Conservation (phyloP, 2,888 invertebrate genomes). For the Drosophila mulleri region DNA sequence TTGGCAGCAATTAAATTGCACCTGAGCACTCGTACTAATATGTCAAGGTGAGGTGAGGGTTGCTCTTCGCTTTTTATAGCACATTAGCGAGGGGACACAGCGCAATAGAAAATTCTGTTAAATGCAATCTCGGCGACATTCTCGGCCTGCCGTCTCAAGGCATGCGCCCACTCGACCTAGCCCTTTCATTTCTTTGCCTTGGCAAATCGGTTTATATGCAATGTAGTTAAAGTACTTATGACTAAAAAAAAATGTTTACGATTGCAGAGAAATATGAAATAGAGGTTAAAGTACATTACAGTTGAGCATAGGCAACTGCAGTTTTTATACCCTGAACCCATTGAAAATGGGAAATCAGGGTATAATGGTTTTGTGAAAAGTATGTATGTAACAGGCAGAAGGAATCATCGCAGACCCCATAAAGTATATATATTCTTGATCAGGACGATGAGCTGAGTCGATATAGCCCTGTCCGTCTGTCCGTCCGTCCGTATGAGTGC, state of each 20-base stretch:
- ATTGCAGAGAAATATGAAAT: neutral
- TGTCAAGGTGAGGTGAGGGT: conserved; percentile 80
- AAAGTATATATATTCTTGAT: no score
- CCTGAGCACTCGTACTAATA: conserved; percentile 74
- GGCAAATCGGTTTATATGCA: conserved; percentile 38
- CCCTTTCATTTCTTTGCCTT: conserved; percentile 12
- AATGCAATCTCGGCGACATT: conserved; percentile 8
- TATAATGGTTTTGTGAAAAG: no score
- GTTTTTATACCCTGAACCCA: no score
- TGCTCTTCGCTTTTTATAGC: conserved; percentile 70
- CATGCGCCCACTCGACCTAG: conserved; percentile 8
- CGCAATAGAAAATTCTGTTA: conserved; percentile 8
- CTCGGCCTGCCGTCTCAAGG: conserved; percentile 3
- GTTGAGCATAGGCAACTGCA: neutral
- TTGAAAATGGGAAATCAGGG: no score
- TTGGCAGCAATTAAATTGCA: conserved; percentile 80
- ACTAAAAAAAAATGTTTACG: no score
- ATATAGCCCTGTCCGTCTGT: no score
- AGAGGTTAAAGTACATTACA: neutral
- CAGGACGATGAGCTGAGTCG: no score
- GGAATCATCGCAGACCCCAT: no score
- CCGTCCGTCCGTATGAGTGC: no score
- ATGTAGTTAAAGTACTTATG: neutral
- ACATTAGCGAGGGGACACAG: conserved; percentile 1
- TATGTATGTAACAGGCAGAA: no score